These are phyloP conservation scores for Asteroscopus sphinx DNA, from an alignment of 2,888 invertebrate species.

Conservation along the genomic window DNA sequence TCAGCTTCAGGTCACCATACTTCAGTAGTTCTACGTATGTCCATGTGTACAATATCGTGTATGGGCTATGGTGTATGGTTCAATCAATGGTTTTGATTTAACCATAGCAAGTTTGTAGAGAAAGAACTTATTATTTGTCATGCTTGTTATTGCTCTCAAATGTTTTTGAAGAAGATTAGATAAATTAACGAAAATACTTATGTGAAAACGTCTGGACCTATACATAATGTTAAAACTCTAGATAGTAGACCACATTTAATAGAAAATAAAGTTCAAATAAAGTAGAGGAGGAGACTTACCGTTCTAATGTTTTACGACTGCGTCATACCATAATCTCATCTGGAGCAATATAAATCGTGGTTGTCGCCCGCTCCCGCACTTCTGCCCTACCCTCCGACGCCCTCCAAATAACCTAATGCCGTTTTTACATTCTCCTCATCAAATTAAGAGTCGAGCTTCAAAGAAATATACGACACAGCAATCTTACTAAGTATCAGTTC, in stretches of 20 bases:
- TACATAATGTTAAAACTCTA: constrained; percentile 5
- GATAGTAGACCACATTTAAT: constrained; percentile 25
- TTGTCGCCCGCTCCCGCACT: constrained; percentile 50
- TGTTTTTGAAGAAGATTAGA: constrained; percentile 3
- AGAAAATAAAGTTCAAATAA: constrained; percentile 57
- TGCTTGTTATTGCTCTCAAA: not conserved
- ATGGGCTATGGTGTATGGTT: no score
- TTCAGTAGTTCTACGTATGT: no score
- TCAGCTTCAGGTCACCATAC: no score
- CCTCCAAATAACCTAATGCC: constrained; percentile 74
- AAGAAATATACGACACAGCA: constrained; percentile 74
- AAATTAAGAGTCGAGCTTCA: constrained; percentile 78
- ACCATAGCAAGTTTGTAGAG: no score
- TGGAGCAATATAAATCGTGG: constrained; percentile 76
- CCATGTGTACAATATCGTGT: no score
- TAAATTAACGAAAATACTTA: not conserved
- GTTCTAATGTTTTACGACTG: constrained; percentile 72
- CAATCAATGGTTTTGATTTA: no score
- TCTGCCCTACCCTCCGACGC: constrained; percentile 48
- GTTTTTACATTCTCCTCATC: constrained; percentile 81
- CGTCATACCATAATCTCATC: constrained; percentile 75
- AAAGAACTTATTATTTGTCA: not conserved
- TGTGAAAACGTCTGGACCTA: not conserved
- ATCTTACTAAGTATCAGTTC: constrained; percentile 69
- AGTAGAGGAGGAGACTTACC: constrained; percentile 53